A percentile compares a stretch with the other conserved stretches of the same genome.
Conservation (phyloP, 2,888 invertebrate genomes). For the Aspidiotus rigidus region DNA sequence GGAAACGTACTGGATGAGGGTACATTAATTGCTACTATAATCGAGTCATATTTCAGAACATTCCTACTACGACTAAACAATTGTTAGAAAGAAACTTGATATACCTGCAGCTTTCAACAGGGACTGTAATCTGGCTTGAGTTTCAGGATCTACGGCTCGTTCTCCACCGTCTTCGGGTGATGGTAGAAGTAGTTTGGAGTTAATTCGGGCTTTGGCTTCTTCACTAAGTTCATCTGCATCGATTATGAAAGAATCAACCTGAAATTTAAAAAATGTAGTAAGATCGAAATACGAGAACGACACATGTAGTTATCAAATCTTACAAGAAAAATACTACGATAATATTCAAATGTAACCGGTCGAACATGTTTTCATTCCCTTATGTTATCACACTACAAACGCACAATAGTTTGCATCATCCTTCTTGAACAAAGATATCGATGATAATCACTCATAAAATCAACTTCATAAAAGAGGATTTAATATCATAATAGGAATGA, state of each 20-base stretch:
- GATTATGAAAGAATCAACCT: conserved; percentile 64
- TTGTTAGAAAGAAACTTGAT: no score
- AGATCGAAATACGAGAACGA: neutral
- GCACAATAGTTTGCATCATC: no score
- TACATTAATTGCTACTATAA: no score
- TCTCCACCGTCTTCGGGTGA: conserved; percentile 50
- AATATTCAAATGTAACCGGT: neutral
- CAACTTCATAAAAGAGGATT: no score
- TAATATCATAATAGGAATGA: neutral
- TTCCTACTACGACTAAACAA: no score
- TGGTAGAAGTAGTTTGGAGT: conserved; percentile 52
- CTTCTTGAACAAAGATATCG: no score
- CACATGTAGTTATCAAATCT: neutral
- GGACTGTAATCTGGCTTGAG: conserved; percentile 83
- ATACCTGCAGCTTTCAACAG: conserved; percentile 83
- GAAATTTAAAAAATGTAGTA: conserved; percentile 38
- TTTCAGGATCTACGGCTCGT: conserved; percentile 68
- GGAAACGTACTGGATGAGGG: no score
- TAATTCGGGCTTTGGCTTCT: conserved; percentile 51
- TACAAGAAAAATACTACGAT: neutral
- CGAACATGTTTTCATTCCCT: neutral
- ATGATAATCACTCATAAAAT: no score
- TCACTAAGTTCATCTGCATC: conserved; percentile 47
- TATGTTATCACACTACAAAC: neutral
- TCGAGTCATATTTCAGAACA: no score